These are phyloP conservation scores for Andinoacara biseriatus DNA, from an alignment of 2,113 vertebrate genomes.

Conservation along the genomic window DNA sequence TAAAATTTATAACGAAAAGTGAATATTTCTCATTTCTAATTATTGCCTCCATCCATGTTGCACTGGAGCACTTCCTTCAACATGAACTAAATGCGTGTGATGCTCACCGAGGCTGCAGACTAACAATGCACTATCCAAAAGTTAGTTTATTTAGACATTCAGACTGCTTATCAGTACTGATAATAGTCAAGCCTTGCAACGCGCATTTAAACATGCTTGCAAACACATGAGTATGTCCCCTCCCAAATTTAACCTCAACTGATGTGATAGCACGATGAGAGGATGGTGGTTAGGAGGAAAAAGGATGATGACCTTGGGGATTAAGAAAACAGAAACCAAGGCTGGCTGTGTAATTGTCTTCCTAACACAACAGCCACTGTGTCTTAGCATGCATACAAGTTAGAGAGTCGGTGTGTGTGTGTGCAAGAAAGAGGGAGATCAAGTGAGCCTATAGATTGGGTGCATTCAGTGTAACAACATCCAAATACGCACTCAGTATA, in stretches of 20 bases:
- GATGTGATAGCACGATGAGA: conserved; percentile 36
- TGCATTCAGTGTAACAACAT: background rate
- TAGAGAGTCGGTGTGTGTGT: conserved; percentile 1
- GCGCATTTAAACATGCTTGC: background rate
- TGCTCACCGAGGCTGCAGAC: background rate
- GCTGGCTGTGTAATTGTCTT: conserved; percentile 82
- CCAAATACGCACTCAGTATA: conserved; percentile 78
- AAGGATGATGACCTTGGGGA: conserved; percentile 26
- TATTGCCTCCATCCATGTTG: background rate
- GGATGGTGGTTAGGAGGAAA: conserved; percentile 20
- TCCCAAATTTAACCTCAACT: conserved; percentile 30
- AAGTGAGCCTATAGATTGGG: background rate
- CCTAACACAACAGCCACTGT: conserved; percentile 81
- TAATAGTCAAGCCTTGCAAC: conserved; percentile 27
- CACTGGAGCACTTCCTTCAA: background rate
- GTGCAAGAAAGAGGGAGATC: background rate
- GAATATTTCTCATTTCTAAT: background rate
- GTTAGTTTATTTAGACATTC: background rate
- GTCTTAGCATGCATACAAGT: conserved; percentile 65
- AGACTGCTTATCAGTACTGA: background rate
- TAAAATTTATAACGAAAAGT: background rate
- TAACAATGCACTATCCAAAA: background rate
- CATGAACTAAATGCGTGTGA: background rate
- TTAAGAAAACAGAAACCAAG: conserved; percentile 76
- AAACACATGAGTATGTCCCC: background rate